A percentile compares a stretch with the other conserved stretches of the same genome.
Evolutionary conservation across 2,113 vertebrate species (phyloP).

Genomic region (Ahaetulla prasina): DNA sequence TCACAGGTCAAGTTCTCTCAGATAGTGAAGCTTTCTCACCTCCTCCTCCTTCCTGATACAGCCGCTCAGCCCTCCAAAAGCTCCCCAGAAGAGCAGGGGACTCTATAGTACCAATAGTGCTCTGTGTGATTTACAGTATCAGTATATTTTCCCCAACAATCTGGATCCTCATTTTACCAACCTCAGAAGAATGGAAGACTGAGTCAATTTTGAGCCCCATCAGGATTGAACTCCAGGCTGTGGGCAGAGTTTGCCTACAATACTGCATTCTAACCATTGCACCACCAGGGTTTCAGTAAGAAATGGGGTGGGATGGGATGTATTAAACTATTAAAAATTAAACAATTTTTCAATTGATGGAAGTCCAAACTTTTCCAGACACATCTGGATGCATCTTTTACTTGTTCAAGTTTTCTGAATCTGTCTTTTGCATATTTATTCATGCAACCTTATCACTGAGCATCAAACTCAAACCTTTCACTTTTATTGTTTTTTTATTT

Average conservation of each 20-base stretch:
- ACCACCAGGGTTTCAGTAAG: neutral
- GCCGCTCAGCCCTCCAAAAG: neutral
- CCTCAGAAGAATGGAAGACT: neutral
- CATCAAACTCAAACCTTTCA: neutral
- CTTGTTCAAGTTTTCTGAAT: neutral
- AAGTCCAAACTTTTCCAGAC: neutral
- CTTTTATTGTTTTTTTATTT: neutral
- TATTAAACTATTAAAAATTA: neutral
- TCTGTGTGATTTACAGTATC: neutral
- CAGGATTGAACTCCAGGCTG: neutral
- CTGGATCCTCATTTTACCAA: neutral
- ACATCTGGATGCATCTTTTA: neutral
- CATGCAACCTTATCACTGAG: neutral
- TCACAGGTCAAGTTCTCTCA: neutral
- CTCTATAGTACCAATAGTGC: neutral
- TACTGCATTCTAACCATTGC: neutral
- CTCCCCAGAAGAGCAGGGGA: neutral
- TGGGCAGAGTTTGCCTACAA: neutral
- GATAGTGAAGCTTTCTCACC: neutral
- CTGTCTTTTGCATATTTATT: neutral
- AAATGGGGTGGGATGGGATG: neutral
- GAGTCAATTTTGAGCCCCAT: neutral
- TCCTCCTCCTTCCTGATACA: neutral
- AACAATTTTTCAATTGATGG: neutral
- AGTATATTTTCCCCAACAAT: neutral